phyloP scores from a whole-genome alignment of 2,113 vertebrate genomes.

The Silurus glanis region DNA sequence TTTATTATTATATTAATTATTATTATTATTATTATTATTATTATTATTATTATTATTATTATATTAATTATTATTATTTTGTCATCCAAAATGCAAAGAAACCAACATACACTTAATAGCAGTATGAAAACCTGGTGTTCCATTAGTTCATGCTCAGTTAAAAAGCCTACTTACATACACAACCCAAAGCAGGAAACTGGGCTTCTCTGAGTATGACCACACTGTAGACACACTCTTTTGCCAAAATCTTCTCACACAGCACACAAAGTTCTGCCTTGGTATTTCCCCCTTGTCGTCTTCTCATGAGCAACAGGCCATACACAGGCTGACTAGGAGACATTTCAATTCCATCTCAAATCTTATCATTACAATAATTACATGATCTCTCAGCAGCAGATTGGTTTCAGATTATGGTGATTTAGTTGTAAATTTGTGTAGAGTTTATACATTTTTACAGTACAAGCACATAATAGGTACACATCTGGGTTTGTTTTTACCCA shows the following conservation, averaged over 20 bases:
- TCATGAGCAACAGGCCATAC: neutral
- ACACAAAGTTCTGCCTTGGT: constrained; percentile 61
- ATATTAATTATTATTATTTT: neutral
- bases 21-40: neutral
- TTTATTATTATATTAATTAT: neutral
- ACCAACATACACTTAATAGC: constrained; percentile 25
- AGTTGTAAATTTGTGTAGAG: neutral
- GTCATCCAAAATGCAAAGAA: constrained; percentile 2
- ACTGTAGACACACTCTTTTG: constrained; percentile 51
- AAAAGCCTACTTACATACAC: constrained; percentile 37
- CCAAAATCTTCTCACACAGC: constrained; percentile 57
- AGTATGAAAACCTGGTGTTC: constrained; percentile 6
- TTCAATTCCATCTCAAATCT: neutral
- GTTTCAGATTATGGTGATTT: constrained; percentile 11
- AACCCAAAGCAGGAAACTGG: constrained; percentile 52
- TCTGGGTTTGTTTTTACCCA: neutral
- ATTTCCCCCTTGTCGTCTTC: constrained; percentile 55
- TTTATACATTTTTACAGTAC: neutral
- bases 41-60: neutral
- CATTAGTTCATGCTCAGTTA: constrained; percentile 39
- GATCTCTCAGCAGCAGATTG: constrained; percentile 23
- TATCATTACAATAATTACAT: neutral
- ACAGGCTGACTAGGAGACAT: neutral
- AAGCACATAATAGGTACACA: neutral
- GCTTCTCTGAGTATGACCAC: constrained; percentile 58